Evolutionary conservation across 2,888 invertebrate species (phyloP).

Genomic region (Aphodius granarius): DNA sequence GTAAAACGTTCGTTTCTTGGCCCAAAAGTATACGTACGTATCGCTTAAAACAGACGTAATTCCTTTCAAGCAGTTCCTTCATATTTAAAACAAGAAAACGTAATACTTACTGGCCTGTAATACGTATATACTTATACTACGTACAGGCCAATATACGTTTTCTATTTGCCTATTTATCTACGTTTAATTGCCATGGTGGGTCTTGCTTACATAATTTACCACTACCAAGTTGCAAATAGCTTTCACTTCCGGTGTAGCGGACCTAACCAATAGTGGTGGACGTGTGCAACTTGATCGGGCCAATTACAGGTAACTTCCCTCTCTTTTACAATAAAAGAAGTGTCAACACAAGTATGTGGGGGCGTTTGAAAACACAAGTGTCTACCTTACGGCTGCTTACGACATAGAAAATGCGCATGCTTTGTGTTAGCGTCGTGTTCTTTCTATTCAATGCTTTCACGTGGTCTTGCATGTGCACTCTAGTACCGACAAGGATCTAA

Average conservation of each 20-base stretch:
- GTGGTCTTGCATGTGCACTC: not conserved
- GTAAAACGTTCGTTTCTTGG: too few relatives aligned
- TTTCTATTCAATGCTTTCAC: not conserved
- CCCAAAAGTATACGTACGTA: too few relatives aligned
- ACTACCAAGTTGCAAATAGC: not conserved
- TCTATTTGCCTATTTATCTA: not conserved
- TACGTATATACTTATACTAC: too few relatives aligned
- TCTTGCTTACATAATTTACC: not conserved
- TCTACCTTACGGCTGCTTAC: not conserved
- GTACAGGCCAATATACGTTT: not conserved
- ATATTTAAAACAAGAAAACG: too few relatives aligned
- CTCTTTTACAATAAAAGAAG: not conserved
- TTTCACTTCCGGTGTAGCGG: not conserved
- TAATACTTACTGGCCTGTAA: too few relatives aligned
- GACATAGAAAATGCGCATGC: not conserved
- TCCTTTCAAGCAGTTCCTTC: too few relatives aligned
- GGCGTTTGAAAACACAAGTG: not conserved
- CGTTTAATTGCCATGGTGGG: not conserved
- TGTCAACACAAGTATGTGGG: not conserved
- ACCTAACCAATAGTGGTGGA: not conserved
- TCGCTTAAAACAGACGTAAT: too few relatives aligned
- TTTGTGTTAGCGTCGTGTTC: not conserved
- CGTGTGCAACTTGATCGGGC: not conserved
- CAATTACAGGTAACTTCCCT: not conserved
- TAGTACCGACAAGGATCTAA: too few relatives aligned